Evolutionary conservation across 2,888 invertebrate species (phyloP), one percentile per base, ranked within the genome.

Genomic region (Lordiphosa fenestrarum): DNA sequence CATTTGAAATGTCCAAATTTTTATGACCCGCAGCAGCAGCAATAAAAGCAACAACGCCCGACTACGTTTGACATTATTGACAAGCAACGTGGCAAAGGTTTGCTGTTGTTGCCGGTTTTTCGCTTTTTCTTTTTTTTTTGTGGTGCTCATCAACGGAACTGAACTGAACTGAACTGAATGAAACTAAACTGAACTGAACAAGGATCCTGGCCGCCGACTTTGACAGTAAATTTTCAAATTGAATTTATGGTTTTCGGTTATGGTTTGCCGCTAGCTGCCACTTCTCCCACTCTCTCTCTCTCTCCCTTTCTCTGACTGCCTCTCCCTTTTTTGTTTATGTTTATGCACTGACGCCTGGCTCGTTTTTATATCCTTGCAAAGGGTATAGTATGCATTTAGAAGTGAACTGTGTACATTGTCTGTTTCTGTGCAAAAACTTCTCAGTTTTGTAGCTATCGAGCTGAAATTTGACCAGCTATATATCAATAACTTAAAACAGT

Each of bases 151-250:
- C 60, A 61, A 60, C 60, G 38, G 44, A 44, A 44, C 60, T 36
- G 42, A 44, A 44, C 42, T 19, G 30, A 46, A 42, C 12, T 5
- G 25, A 30, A 41, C 21, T 23, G 41, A 41, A 41, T 4, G 23
- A 9, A 41, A 41, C 23, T 23, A 41, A 41, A 23, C 21, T 23
- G 12, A 41, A 42, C 12, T 12, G 23, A 42, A 25, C 41, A 44
- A 13, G 10, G 33, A 44, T 30, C 9, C 46, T 39, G 37, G 35
- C 33, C 12, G 30, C 47, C 47, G 46, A 53, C 53, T 64, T 57
- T 73, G 70, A 76, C 73, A 73, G 55, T 81, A 80, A 77, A 74
- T 77, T 77, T 63, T 78, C 63, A 68, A 82, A 82, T 82, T 78
- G 75, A 77, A 78, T 77, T 82, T 77, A 82, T 77, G 67, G 64